Evolutionary conservation across 2,113 vertebrate genomes (phyloP).

Genomic region (Sigmodon hispidus): DNA sequence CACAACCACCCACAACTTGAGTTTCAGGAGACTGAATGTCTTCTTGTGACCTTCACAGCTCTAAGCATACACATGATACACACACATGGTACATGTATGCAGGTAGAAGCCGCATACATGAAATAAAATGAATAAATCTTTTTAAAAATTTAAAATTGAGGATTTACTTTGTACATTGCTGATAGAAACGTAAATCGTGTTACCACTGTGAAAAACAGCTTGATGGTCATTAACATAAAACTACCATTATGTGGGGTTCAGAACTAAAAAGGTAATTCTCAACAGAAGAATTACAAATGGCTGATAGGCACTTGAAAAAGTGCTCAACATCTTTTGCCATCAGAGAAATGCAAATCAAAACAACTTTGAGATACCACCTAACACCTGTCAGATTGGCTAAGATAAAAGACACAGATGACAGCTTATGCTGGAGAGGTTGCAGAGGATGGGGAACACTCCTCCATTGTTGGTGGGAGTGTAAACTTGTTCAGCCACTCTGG

Average conservation of each 20-base stretch:
- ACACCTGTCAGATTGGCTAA: no score
- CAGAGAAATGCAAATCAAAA: no score
- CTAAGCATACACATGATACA: neutral
- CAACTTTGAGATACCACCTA: no score
- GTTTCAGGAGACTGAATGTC: neutral
- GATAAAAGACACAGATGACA: no score
- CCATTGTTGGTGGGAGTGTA: no score
- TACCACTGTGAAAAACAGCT: neutral
- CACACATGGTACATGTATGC: neutral
- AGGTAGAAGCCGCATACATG: neutral
- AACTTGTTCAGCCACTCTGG: no score
- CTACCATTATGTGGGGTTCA: fast-evolving
- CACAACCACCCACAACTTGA: neutral
- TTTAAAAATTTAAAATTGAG: neutral
- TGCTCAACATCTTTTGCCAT: no score
- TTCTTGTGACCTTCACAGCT: neutral
- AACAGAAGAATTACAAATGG: no score
- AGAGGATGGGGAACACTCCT: no score
- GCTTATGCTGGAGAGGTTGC: no score
- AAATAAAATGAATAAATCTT: neutral
- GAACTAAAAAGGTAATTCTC: no score
- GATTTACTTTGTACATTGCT: neutral
- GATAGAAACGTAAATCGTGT: neutral
- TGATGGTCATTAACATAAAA: neutral
- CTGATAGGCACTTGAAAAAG: no score